Evolutionary conservation across 2,888 invertebrate species (phyloP).

Genomic region (Cheilosia scutellata): DNA sequence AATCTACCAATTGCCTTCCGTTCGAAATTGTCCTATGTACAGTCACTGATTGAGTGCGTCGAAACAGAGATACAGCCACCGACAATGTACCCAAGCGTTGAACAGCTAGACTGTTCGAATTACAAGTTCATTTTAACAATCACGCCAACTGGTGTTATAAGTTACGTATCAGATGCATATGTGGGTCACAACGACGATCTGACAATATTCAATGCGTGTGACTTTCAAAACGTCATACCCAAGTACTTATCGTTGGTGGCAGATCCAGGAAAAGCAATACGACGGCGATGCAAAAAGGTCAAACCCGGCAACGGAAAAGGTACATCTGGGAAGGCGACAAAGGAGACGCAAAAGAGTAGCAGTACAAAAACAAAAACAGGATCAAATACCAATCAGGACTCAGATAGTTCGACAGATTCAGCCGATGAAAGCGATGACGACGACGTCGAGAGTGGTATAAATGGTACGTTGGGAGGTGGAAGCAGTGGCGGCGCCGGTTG

Average conservation of each 20-base stretch:
- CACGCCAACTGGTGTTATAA: slow-evolving; percentile 82
- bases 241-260: slow-evolving; percentile 82
- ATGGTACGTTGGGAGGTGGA: slow-evolving; percentile 75
- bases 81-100: slow-evolving; percentile 77
- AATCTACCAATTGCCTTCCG: slow-evolving; percentile 82
- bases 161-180: slow-evolving; percentile 82
- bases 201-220: slow-evolving; percentile 81
- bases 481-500: slow-evolving; percentile 33
- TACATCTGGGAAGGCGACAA: slow-evolving; percentile 4
- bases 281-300: slow-evolving; percentile 77
- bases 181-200: slow-evolving; percentile 82
- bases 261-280: slow-evolving; percentile 82
- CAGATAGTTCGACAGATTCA: slow-evolving; percentile 80
- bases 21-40: slow-evolving; percentile 82
- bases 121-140: slow-evolving; percentile 83
- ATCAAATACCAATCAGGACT: slow-evolving; percentile 70
- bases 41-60: slow-evolving; percentile 83
- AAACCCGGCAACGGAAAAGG: slow-evolving; percentile 24
- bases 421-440: slow-evolving; percentile 79
- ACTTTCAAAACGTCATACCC: slow-evolving; percentile 82
- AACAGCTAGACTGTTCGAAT: slow-evolving; percentile 80
- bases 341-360: slow-evolving; percentile 50
- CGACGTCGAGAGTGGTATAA: slow-evolving; percentile 60
- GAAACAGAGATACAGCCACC: slow-evolving; percentile 81
- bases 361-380: slow-evolving; percentile 58